Conservation (phyloP, 2,888 invertebrate genomes). For the Drosophila greeni region DNA sequence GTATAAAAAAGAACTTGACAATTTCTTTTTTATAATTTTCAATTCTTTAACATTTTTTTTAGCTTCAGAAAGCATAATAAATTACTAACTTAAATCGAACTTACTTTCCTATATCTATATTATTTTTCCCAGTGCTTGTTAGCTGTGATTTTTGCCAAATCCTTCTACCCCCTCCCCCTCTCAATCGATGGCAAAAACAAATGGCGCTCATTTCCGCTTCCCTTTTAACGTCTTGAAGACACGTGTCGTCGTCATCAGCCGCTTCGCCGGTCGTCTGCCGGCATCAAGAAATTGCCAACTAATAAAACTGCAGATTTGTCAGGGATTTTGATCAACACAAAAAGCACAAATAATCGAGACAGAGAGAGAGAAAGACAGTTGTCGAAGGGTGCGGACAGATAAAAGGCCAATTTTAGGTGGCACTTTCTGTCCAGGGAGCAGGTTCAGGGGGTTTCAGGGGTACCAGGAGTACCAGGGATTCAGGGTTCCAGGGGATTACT, state of each 20-base stretch:
- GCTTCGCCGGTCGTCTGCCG: conserved; percentile 24
- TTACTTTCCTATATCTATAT: background rate
- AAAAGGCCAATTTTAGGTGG: conserved; percentile 59
- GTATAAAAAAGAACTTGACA: too few species aligned
- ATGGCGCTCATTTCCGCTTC: conserved; percentile 61
- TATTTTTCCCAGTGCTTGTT: conserved; percentile 50
- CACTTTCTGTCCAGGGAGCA: conserved; percentile 37
- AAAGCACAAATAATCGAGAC: conserved; percentile 33
- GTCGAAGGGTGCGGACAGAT: conserved; percentile 28
- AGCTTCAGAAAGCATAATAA: background rate
- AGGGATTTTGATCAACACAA: conserved; percentile 48
- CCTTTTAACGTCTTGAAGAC: conserved; percentile 55
- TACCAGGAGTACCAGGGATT: too few species aligned
- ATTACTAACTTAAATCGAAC: fast-evolving
- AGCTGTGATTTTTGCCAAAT: conserved; percentile 49
- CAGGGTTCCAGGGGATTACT: background rate
- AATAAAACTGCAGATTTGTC: conserved; percentile 72
- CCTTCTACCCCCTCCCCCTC: conserved; percentile 30
- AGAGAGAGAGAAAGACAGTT: background rate
- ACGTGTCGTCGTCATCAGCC: conserved; percentile 53
- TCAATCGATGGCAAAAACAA: conserved; percentile 43
- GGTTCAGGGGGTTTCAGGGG: background rate
- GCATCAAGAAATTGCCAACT: conserved; percentile 55
- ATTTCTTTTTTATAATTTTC: too few species aligned
- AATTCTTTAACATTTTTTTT: too few species aligned